Conservation (phyloP, 2,113 vertebrate genomes). For the Trichechus manatus region DNA sequence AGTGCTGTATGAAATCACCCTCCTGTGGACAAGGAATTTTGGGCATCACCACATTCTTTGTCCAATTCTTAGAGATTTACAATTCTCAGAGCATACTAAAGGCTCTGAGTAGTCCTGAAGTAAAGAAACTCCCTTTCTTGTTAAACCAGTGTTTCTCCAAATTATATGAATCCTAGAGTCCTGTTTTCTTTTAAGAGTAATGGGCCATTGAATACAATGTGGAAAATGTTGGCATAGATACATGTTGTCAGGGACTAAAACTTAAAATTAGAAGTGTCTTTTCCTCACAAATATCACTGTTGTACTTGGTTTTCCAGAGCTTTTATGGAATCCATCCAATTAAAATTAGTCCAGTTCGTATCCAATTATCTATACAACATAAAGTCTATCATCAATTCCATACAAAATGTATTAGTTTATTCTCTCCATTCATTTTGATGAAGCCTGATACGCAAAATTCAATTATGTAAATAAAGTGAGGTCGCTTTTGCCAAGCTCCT, state of each 20-base stretch:
- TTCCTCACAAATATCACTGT: slow-evolving; percentile 28
- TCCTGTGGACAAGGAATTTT: neutral
- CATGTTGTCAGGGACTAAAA: slow-evolving; percentile 41
- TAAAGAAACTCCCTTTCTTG: neutral
- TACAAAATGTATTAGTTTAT: slow-evolving; percentile 61
- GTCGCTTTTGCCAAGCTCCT: neutral
- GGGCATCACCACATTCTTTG: neutral
- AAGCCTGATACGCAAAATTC: slow-evolving; percentile 56
- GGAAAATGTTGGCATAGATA: neutral
- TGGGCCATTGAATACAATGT: neutral
- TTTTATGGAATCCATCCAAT: slow-evolving; percentile 40
- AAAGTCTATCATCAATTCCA: slow-evolving; percentile 50
- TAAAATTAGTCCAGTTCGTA: slow-evolving; percentile 63
- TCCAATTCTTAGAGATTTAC: neutral
- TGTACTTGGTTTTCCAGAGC: slow-evolving; percentile 46
- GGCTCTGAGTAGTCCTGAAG: neutral
- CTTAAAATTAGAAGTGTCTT: slow-evolving; percentile 14
- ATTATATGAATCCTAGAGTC: slow-evolving; percentile 37
- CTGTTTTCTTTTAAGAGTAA: slow-evolving; percentile 47
- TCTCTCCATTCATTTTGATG: slow-evolving; percentile 68
- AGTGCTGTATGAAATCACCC: neutral
- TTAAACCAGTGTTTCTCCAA: slow-evolving; percentile 7
- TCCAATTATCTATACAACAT: slow-evolving; percentile 48
- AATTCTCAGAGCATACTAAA: neutral
- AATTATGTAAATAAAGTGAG: slow-evolving; percentile 61